Base-by-base conservation (phyloP, 2,888 invertebrate genomes). In the Barypeithes pellucidus region DNA sequence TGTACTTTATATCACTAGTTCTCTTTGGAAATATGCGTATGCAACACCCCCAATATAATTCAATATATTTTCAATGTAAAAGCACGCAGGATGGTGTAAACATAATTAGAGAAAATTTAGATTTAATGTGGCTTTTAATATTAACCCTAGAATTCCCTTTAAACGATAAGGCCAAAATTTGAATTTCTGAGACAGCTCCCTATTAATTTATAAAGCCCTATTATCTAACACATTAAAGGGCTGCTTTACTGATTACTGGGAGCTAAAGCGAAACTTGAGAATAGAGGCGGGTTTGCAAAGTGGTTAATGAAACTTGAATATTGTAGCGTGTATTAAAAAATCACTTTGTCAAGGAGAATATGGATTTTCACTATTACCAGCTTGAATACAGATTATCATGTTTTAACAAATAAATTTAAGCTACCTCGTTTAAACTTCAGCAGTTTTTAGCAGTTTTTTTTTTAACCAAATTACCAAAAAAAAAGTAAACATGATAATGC, bases 171-270 rank as follows among this genome's bases (percentile, higher is more conserved):
- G 39, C 18, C 18, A 36, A 47, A 43, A 50, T 65, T 65, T 50
- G 65, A 65, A 52, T 65, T 52, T 33, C 33, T 57, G 54, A 57
- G 33, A 29, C 52, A 36, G 36, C 50, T 36, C 18, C 16, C 52
- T 50, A 65, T 65, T 65, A 65, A 65, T 65, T 65, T 50, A 47
- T 52, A 50, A 65, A 20, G 65, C 50, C 50, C 33, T 65, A 65
- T 65, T 65, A 52, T 65, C 50, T 29, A 24, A 33, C 18, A 50
- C 18, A 50, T 65, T 33, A 65, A 65, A 65, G 29, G 20, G 43
- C 43, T 57, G 43, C 43, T 57, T 33, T 33, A 11, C 54, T 57
- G 16, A 57, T 57, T 57, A 57, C 12, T 57, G 54, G 33, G 24
- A 57, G 33, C 54, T 57, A 9, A 57, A 57, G 16, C 29, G 16